These are phyloP conservation scores for Neoaliturus tenellus DNA, from an alignment of 2,888 invertebrate genomes.

Conservation along the genomic window DNA sequence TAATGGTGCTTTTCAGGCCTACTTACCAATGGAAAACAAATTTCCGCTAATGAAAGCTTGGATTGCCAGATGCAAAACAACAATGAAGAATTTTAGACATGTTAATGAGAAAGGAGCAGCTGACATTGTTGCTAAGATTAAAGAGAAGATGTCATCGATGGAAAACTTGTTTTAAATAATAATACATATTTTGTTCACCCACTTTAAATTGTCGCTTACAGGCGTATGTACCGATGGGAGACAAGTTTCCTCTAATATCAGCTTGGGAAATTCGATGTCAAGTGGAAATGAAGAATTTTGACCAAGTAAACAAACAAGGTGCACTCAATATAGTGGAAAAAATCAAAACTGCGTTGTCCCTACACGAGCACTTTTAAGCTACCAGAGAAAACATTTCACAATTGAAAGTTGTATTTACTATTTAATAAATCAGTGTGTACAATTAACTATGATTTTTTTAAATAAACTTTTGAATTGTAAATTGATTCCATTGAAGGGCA, in stretches of 20 bases:
- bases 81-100: constrained; percentile 29
- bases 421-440: too few species aligned
- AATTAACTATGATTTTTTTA: too few species aligned
- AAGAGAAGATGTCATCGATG: constrained; percentile 34
- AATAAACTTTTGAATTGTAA: too few species aligned
- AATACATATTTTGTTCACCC: not conserved
- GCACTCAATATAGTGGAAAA: constrained; percentile 23
- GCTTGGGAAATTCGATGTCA: constrained; percentile 17
- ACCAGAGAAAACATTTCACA: too few species aligned
- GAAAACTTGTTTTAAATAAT: constrained; percentile 19
- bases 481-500: too few species aligned
- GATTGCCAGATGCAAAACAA: constrained; percentile 18
- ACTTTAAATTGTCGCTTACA: not conserved
- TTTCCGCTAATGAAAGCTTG: constrained; percentile 23
- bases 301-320: constrained; percentile 20
- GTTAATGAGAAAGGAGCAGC: constrained; percentile 36
- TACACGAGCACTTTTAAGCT: not conserved
- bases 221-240: constrained; percentile 13
- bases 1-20: constrained; percentile 46
- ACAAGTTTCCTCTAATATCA: constrained; percentile 12
- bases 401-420: too few species aligned
- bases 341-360: not conserved
- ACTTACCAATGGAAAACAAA: constrained; percentile 36
- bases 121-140: constrained; percentile 25
- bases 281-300: constrained; percentile 32